These are phyloP conservation scores for Zaprionus ornatus DNA, from an alignment of 1,140 invertebrate species.

Conservation along the genomic window DNA sequence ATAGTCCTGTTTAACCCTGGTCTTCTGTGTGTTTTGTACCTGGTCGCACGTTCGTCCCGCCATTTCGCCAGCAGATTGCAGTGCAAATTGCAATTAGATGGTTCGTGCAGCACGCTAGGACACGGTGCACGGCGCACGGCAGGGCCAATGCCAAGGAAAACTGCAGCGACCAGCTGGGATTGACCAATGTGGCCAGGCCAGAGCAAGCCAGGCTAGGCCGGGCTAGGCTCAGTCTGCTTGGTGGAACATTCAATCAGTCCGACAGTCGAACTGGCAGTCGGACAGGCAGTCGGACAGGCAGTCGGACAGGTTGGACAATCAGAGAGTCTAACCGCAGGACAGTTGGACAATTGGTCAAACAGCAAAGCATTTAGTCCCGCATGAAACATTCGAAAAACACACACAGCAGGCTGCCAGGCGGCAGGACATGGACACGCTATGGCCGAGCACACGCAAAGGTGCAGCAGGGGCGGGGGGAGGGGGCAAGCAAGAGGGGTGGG, in stretches of 20 bases:
- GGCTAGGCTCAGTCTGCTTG: no score
- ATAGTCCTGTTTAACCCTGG: not conserved
- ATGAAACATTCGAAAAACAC: constrained; percentile 44
- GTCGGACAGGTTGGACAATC: not conserved
- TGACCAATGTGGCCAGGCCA: not conserved
- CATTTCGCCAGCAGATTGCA: constrained; percentile 20
- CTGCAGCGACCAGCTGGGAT: not conserved
- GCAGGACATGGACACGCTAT: constrained; percentile 27
- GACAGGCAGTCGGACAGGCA: not conserved
- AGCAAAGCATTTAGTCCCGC: constrained; percentile 49
- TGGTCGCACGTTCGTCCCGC: not conserved
- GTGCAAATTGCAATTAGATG: constrained; percentile 44
- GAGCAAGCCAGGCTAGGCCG: not conserved
- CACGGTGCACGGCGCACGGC: not conserved
- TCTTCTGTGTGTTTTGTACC: not conserved
- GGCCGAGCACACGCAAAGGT: not conserved
- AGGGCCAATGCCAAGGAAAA: not conserved
- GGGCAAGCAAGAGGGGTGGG: no score
- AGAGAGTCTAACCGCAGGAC: not conserved
- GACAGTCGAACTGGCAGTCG: not conserved
- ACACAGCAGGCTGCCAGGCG: not conserved
- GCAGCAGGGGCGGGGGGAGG: not conserved
- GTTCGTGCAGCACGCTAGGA: constrained; percentile 34
- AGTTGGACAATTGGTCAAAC: constrained; percentile 31
- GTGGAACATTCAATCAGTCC: not conserved